phyloP scores from a whole-genome alignment of 1,140 invertebrate species.

The Oscheius sp. region DNA sequence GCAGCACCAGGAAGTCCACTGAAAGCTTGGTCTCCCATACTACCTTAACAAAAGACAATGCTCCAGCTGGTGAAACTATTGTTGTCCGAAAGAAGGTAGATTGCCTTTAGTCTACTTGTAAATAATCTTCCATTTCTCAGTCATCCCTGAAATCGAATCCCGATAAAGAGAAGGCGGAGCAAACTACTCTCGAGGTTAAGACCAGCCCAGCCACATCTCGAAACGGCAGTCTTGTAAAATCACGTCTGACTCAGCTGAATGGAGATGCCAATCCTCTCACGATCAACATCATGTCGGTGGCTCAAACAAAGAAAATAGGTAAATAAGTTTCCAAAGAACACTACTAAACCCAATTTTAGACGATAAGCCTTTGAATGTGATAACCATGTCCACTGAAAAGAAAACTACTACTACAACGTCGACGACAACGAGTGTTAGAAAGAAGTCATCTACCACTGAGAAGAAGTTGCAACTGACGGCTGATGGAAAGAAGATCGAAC shows the following conservation, averaged over 20 bases:
- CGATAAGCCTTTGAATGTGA: slow-evolving; percentile 3
- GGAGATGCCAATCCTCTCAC: background rate
- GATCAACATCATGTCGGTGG: slow-evolving; percentile 1
- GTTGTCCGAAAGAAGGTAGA: background rate
- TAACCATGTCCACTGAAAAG: slow-evolving; percentile 24
- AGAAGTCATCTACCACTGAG: slow-evolving; percentile 14
- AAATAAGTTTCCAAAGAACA: background rate
- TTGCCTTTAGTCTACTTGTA: background rate
- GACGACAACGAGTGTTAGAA: slow-evolving; percentile 26
- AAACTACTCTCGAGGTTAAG: background rate
- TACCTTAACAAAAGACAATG: background rate
- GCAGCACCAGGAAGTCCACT: background rate
- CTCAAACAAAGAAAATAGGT: background rate
- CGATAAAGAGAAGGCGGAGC: background rate
- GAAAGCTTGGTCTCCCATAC: background rate
- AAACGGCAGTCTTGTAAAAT: background rate
- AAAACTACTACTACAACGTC: slow-evolving; percentile 24
- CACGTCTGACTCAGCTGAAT: background rate
- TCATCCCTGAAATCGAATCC: background rate
- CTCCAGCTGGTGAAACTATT: background rate
- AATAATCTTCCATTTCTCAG: background rate
- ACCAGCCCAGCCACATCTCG: background rate
- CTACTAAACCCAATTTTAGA: background rate
- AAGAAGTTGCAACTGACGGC: slow-evolving; percentile 24
- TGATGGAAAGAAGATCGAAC: slow-evolving; percentile 21